Evolutionary conservation across 2,888 invertebrate genomes (phyloP).

Genomic region (Hermaeophaga mercurialis): DNA sequence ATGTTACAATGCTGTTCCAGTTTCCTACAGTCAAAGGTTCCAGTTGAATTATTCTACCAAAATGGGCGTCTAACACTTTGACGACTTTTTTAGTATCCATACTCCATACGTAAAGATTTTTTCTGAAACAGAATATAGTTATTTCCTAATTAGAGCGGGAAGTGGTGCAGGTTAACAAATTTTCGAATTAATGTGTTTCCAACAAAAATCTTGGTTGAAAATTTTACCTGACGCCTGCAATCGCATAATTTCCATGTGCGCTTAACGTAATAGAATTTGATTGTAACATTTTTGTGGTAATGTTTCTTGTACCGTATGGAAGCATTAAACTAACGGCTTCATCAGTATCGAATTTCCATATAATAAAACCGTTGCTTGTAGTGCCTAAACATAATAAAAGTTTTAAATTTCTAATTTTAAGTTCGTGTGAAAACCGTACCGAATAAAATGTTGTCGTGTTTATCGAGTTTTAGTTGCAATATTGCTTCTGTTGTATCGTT

Average conservation of each 20-base stretch:
- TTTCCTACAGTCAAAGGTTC: conserved; percentile 84
- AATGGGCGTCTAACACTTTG: conserved; percentile 95
- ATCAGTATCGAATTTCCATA: conserved; percentile 73
- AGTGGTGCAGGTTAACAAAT: conserved; percentile 1
- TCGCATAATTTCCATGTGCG: conserved; percentile 86
- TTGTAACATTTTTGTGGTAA: conserved; percentile 87
- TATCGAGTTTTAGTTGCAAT: conserved; percentile 82
- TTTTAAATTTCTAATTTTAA: conserved; percentile 9
- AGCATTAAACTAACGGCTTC: conserved; percentile 72
- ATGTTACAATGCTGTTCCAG: conserved; percentile 95
- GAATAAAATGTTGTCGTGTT: conserved; percentile 78
- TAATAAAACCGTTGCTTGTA: conserved; percentile 81
- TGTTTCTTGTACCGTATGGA: conserved; percentile 90
- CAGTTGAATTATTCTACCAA: conserved; percentile 92
- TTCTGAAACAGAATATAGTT: no score
- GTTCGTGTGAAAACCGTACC: conserved; percentile 59
- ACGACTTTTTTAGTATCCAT: conserved; percentile 79
- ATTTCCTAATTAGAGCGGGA: no score
- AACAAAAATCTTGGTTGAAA: no score
- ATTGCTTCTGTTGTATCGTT: conserved; percentile 77
- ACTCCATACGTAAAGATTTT: conserved; percentile 94
- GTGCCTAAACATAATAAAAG: conserved; percentile 59
- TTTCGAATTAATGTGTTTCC: neutral
- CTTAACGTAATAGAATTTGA: conserved; percentile 93
- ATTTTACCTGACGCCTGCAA: conserved; percentile 85